Conservation (phyloP, 2,113 vertebrate species). For the Odocoileus hemionus region DNA sequence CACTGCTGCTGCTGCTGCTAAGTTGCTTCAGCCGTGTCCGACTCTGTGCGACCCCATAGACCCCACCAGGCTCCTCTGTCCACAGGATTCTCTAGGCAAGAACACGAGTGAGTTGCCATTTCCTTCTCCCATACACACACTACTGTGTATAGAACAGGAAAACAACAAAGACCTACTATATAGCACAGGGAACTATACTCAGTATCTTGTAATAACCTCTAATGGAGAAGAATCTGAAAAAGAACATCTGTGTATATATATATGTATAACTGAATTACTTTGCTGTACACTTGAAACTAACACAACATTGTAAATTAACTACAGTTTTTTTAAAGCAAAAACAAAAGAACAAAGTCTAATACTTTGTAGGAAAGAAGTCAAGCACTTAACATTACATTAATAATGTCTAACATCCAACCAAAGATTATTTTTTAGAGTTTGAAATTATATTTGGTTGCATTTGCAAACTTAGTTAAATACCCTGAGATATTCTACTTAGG, state of each 20-base stretch:
- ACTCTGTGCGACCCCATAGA: not conserved
- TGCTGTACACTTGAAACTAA: not conserved
- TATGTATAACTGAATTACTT: not conserved
- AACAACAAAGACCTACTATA: not conserved
- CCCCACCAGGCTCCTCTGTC: not conserved
- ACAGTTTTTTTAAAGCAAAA: not conserved
- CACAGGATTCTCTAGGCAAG: not conserved
- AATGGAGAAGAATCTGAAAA: not conserved
- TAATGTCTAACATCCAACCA: not conserved
- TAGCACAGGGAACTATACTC: not conserved
- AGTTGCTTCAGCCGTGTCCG: not conserved
- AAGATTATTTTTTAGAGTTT: not conserved
- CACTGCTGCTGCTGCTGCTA: not conserved
- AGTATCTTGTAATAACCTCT: not conserved
- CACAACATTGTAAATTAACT: not conserved
- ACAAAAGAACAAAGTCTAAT: not conserved
- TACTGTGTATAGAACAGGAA: not conserved
- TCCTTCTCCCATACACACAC: not conserved
- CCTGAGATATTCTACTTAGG: not conserved
- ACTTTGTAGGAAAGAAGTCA: not conserved
- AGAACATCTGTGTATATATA: not conserved
- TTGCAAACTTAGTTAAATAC: not conserved
- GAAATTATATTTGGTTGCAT: not conserved
- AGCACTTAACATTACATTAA: not conserved
- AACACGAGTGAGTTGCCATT: not conserved